Evolutionary conservation across 1,140 invertebrate genomes (phyloP).

Genomic region (Aphaenogaster ashmeadi): DNA sequence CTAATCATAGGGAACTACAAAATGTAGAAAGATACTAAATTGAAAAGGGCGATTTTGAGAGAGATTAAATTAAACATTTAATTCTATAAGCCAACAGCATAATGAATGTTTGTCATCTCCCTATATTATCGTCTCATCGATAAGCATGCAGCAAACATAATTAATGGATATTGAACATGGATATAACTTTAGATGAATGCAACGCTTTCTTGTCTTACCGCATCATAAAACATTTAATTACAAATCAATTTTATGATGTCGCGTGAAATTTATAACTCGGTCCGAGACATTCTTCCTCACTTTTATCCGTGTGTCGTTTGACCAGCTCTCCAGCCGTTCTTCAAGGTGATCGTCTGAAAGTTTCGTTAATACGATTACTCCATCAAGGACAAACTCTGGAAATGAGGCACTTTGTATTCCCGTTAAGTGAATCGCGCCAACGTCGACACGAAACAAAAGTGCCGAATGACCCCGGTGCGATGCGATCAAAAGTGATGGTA

Average conservation of each 20-base stretch:
- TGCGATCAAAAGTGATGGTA: not conserved
- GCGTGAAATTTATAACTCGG: not conserved
- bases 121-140: not conserved
- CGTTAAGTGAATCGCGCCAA: conserved; percentile 14
- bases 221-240: conserved; percentile 18
- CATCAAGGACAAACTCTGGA: conserved; percentile 68
- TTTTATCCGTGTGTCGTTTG: not conserved
- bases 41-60: not conserved
- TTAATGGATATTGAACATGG: not conserved
- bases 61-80: not conserved
- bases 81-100: not conserved
- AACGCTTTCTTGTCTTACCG: not conserved
- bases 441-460: conserved; percentile 23
- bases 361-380: conserved; percentile 68
- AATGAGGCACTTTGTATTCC: conserved; percentile 76
- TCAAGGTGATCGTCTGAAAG: conserved; percentile 66
- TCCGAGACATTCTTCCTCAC: not conserved
- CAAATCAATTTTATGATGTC: not conserved
- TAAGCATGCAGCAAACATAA: not conserved
- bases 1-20: not conserved
- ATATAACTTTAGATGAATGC: not conserved
- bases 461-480: not conserved
- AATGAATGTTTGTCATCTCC: not conserved
- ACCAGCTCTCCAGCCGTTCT: not conserved
- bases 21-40: not conserved